Percentiles rank a stretch among this genome's conserved stretches.
Conservation (phyloP, 2,113 vertebrate species). For the Fregetta grallaria region DNA sequence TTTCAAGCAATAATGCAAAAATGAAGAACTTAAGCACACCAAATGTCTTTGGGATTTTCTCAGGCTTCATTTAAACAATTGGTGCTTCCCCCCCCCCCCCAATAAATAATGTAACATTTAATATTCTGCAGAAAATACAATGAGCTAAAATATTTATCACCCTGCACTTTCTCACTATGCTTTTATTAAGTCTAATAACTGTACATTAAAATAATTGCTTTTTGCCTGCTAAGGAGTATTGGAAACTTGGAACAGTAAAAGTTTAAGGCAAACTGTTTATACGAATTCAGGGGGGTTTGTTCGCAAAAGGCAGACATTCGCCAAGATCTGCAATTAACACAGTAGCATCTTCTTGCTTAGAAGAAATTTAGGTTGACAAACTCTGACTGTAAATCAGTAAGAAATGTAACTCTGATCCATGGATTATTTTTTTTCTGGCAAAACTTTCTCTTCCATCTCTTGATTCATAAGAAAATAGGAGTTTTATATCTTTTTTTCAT, state of each 20-base stretch:
- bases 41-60: conserved; percentile 12
- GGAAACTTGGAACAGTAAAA: background rate
- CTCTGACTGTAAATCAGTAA: background rate
- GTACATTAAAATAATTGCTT: background rate
- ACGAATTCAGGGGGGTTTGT: background rate
- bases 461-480: background rate
- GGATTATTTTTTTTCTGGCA: background rate
- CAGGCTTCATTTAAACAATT: conserved; percentile 26
- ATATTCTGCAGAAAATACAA: conserved; percentile 53
- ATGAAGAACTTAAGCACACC: background rate
- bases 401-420: background rate
- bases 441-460: background rate
- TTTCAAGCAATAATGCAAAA: background rate
- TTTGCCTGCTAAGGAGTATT: conserved; percentile 13
- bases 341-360: background rate
- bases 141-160: conserved; percentile 44
- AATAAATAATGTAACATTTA: conserved; percentile 59
- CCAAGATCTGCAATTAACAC: background rate
- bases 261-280: background rate
- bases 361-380: background rate
- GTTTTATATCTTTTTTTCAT: background rate
- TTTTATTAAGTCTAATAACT: conserved; percentile 66
- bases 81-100: background rate
- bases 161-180: conserved; percentile 27
- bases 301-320: background rate